Base-by-base conservation (phyloP, 2,888 invertebrate species). In the Watsonalla cultraria region DNA sequence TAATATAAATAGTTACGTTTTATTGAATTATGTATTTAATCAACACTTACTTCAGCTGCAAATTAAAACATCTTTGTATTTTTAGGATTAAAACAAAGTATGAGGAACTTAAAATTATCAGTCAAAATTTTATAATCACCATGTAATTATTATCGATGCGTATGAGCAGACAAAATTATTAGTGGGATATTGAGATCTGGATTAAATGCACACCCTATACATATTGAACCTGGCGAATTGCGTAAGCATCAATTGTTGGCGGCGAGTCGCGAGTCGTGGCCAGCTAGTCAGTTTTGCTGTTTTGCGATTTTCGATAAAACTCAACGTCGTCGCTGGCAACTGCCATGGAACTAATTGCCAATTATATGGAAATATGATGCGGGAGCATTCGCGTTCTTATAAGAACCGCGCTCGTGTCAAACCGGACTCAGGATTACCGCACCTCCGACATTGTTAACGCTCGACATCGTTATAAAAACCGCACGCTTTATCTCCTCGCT, bases 191-290 rank as follows among this genome's bases (percentile, higher is more conserved):
- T 59, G 55, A 53, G 55, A 56, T 64, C 57, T 63, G 66, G 55
- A 55, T 53, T 56, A 47, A 49, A 64, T 59, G 53, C 59, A 51
- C 60, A 57, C 47, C 65, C 57, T 24, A 2, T 24, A 63, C 68
- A 68, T 58, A 78, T 75, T 75, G 78, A 78, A 74, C 70, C 73
- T 78, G 77, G 76, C 78, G 74, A 79, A 77, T 86, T 86, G 84
- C 83, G 84, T 84, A 84, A 84, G 81, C 74, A 76, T 73, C 78
- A 80, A 82, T 72, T 75, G 74, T 72, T 66, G 66, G 68, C 73
- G 61, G 65, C 68, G 64, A 65, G 70, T 69, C 62, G 65, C 68
- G 64, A 65, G 70, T 69, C 72, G 73, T 65, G 65, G 70, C 68
- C 67, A 69, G 63, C 76, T 76, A 80, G 65, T 78, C 78, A 74